Evolutionary conservation across 2,113 vertebrate species (phyloP).

Genomic region (Platichthys stellatus): DNA sequence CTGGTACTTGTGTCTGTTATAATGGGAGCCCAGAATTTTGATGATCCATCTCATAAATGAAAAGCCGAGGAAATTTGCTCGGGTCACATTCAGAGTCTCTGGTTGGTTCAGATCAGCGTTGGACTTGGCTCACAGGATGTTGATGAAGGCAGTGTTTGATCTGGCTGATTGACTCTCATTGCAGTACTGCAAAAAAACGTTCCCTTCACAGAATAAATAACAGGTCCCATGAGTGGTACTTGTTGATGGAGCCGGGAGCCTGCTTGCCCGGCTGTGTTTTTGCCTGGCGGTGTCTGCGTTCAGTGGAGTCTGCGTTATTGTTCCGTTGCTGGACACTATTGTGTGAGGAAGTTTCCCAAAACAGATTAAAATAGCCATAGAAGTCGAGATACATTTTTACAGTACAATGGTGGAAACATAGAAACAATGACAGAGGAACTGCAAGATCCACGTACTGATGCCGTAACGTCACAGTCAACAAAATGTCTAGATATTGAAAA

Average conservation of each 20-base stretch:
- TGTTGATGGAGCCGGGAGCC: constrained; percentile 63
- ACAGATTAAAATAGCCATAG: constrained; percentile 42
- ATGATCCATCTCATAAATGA: constrained; percentile 26
- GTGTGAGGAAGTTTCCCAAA: constrained; percentile 54
- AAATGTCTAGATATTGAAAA: background rate
- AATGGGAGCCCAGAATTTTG: constrained; percentile 25
- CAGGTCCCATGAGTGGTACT: constrained; percentile 31
- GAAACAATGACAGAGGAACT: constrained; percentile 43
- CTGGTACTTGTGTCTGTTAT: constrained; percentile 35
- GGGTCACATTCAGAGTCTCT: background rate
- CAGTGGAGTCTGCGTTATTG: constrained; percentile 50
- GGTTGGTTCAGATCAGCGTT: constrained; percentile 33
- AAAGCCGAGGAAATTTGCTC: background rate
- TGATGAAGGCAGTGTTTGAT: constrained; percentile 41
- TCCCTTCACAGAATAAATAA: constrained; percentile 16
- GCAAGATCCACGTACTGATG: constrained; percentile 5
- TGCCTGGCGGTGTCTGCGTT: constrained; percentile 22
- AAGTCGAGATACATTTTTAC: constrained; percentile 28
- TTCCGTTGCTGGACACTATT: constrained; percentile 27
- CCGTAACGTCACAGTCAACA: background rate
- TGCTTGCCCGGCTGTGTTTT: constrained; percentile 21
- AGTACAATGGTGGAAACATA: constrained; percentile 41
- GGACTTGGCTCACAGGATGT: constrained; percentile 11
- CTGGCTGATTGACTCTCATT: constrained; percentile 18
- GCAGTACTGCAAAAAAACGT: constrained; percentile 26